These are phyloP conservation scores for Amorpha juglandis DNA, from an alignment of 2,888 invertebrate species.

Conservation along the genomic window DNA sequence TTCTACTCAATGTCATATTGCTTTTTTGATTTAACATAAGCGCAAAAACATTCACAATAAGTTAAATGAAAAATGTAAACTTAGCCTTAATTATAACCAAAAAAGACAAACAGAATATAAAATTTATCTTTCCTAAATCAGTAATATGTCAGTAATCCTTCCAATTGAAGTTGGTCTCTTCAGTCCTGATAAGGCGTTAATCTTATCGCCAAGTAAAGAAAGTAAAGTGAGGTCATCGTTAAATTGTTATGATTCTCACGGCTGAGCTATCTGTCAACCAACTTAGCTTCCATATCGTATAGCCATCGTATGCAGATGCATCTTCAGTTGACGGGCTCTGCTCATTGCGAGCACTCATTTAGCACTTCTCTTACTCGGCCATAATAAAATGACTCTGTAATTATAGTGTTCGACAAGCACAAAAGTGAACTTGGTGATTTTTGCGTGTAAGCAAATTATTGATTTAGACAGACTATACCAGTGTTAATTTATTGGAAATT, in stretches of 20 bases:
- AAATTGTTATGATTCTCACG: slow-evolving; percentile 56
- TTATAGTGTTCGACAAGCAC: slow-evolving; percentile 15
- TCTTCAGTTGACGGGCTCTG: slow-evolving; percentile 65
- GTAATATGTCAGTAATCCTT: not conserved
- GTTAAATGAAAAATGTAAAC: too few species aligned
- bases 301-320: slow-evolving; percentile 57
- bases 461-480: not conserved
- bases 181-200: not conserved
- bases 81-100: too few species aligned
- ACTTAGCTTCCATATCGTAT: slow-evolving; percentile 54
- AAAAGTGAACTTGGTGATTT: slow-evolving; percentile 14
- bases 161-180: not conserved
- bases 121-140: not conserved
- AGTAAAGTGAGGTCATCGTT: slow-evolving; percentile 18
- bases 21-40: too few species aligned
- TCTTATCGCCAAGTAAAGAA: slow-evolving; percentile 18
- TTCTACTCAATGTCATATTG: too few species aligned
- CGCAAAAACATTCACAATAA: too few species aligned
- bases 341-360: slow-evolving; percentile 58
- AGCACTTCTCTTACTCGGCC: slow-evolving; percentile 22
- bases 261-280: slow-evolving; percentile 57
- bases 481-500: slow-evolving; percentile 1
- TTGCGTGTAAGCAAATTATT: slow-evolving; percentile 1
- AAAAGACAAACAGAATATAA: too few species aligned
- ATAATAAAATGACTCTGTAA: slow-evolving; percentile 22